Base-by-base conservation (phyloP, 1,140 invertebrate genomes). In the Dreissena rostriformis region DNA sequence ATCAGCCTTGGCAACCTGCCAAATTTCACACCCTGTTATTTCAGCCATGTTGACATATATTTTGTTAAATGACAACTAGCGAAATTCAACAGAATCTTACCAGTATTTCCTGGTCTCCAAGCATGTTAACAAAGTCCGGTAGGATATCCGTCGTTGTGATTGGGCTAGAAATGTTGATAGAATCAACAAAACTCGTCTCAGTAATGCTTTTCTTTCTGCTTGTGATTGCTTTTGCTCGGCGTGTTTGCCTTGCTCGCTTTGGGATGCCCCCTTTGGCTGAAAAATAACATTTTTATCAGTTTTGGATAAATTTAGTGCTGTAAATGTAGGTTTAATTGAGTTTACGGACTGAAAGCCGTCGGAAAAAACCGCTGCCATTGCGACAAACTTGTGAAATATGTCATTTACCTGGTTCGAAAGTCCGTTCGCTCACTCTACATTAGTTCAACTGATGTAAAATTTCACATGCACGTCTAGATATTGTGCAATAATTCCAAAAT, bases 401-500 rank as follows among this genome's bases (percentile, higher is more conserved):
- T 10, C 15, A n/a, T n/a, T 57, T 75, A 83, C 81, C 81, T 83
- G 81, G 72, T 68, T 83, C 55, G 72, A 75, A 75, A 68, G 73
- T 83, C 81, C 71, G 57, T 70, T 76, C 71, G 71, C 52, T 75
- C 72, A 49, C 61, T 83, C 71, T 67, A 83, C 73, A 76, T 83
- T 75, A 71, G 73, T 75, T 83, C 81, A 75, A 76, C 66, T 83
- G 81, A 61, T 55, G 14, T 39, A 68, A 61, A 49, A 51, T 83
- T 76, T 75, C 81, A 83, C 81, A 76, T 75, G 17, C 22, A 4
- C 22, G 11, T 28, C 10, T 57, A 63, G 26, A 67, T 83, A 83
- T 83, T 75, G 81, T 83, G 81, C 81, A 83, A 83, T 83, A 55
- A 15, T 68, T 12, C 81, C 75, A 83, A 76, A 68, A 61, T 68